These are phyloP conservation scores for Beris morrisii DNA, from an alignment of 2,888 invertebrate genomes.

Conservation along the genomic window DNA sequence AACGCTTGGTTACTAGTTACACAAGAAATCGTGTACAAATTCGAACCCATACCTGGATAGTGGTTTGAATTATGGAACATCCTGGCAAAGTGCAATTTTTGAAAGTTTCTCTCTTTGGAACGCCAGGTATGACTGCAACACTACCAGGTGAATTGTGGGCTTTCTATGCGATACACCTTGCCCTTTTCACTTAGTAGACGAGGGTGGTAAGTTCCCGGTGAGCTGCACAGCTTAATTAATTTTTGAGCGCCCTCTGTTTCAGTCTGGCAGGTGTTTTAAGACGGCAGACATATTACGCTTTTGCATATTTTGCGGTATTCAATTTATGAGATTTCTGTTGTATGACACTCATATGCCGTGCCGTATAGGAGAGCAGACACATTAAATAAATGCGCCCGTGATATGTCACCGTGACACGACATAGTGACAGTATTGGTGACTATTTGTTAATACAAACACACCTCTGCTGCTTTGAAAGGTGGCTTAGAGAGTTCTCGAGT, in stretches of 20 bases:
- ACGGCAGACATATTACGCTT: slow-evolving; percentile 37
- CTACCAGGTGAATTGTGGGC: not conserved
- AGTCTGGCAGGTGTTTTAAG: slow-evolving; percentile 37
- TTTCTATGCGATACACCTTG: not conserved
- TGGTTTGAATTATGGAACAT: slow-evolving; percentile 25
- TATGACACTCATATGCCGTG: slow-evolving; percentile 1
- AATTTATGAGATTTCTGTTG: slow-evolving; percentile 38
- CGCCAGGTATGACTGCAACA: slow-evolving; percentile 1
- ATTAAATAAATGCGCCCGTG: slow-evolving; percentile 14
- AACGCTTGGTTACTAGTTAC: not conserved
- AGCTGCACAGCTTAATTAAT: slow-evolving; percentile 23
- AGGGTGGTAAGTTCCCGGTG: not conserved
- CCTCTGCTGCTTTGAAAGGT: no score
- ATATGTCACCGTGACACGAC: slow-evolving; percentile 20
- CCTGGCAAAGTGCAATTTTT: slow-evolving; percentile 17
- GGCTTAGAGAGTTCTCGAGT: slow-evolving; percentile 28
- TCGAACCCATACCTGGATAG: not conserved
- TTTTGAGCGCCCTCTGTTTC: slow-evolving; percentile 25
- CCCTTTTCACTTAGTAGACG: no score
- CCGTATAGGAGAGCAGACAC: not conserved
- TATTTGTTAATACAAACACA: no score
- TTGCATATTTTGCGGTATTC: slow-evolving; percentile 39
- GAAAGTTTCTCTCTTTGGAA: slow-evolving; percentile 4
- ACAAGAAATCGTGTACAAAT: no score
- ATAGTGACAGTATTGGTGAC: slow-evolving; percentile 1